phyloP scores from a whole-genome alignment of 1,140 invertebrate species.

The Anastrepha ludens region DNA sequence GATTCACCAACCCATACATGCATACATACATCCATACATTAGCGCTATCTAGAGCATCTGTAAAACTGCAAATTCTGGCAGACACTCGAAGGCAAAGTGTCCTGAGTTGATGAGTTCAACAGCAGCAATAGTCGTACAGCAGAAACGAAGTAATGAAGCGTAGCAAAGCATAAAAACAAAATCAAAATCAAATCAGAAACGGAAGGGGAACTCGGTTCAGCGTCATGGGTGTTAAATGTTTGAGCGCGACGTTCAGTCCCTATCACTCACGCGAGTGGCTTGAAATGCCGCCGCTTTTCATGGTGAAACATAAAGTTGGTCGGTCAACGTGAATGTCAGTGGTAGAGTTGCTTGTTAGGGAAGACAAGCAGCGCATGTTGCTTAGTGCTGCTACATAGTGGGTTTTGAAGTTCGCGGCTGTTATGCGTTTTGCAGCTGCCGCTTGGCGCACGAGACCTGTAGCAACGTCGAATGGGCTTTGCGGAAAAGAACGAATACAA shows the following conservation, averaged over 20 bases:
- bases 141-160: conserved; percentile 6
- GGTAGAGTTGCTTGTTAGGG: neutral
- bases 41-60: neutral
- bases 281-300: neutral
- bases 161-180: neutral
- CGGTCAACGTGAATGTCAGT: neutral
- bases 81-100: neutral
- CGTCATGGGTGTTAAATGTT: conserved; percentile 1
- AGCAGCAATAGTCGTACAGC: neutral
- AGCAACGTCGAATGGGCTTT: neutral
- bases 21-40: neutral
- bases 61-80: neutral
- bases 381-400: too few species aligned
- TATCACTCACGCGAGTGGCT: neutral
- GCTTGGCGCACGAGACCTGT: neutral
- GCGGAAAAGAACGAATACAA: conserved; percentile 46
- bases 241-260: neutral
- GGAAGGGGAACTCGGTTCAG: neutral
- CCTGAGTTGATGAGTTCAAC: neutral
- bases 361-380: neutral
- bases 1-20: neutral
- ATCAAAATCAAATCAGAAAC: neutral
- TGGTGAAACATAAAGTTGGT: neutral
- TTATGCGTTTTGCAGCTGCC: neutral
- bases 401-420: neutral